Evolutionary conservation across 1,140 invertebrate species (phyloP).

Genomic region (Asbolus verrucosus): DNA sequence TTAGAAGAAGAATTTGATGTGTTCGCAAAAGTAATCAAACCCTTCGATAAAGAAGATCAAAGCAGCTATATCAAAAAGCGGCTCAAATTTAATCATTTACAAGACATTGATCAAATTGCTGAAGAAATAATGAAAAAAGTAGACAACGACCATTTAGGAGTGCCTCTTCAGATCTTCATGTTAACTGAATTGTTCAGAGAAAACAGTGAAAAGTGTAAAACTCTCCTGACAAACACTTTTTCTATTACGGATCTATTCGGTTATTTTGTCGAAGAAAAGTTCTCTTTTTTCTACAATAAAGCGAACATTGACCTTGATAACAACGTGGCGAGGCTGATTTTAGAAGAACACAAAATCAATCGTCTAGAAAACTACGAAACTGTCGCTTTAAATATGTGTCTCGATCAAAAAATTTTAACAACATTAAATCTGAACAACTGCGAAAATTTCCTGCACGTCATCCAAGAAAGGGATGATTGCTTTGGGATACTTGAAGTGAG

Average conservation of each 20-base stretch:
- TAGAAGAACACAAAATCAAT: not conserved
- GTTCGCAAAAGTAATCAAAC: not conserved
- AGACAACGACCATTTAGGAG: not conserved
- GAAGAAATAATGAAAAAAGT: not conserved
- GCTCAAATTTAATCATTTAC: not conserved
- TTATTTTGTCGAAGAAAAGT: not conserved
- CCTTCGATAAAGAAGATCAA: not conserved
- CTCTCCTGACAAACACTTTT: not conserved
- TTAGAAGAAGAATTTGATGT: not conserved
- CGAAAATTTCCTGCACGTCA: not conserved
- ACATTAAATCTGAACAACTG: not conserved
- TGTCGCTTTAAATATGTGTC: not conserved
- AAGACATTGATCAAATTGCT: not conserved
- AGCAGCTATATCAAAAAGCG: not conserved
- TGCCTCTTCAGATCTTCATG: not conserved
- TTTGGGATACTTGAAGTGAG: not conserved
- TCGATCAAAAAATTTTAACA: not conserved
- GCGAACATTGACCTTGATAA: not conserved
- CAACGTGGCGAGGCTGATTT: not conserved
- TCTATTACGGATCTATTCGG: not conserved
- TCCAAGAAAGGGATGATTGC: not conserved
- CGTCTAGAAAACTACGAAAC: not conserved
- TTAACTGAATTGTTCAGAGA: not conserved
- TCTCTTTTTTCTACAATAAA: not conserved
- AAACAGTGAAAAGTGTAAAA: not conserved